These are phyloP conservation scores for Helogale parvula DNA, from an alignment of 2,113 vertebrate species.

Conservation along the genomic window DNA sequence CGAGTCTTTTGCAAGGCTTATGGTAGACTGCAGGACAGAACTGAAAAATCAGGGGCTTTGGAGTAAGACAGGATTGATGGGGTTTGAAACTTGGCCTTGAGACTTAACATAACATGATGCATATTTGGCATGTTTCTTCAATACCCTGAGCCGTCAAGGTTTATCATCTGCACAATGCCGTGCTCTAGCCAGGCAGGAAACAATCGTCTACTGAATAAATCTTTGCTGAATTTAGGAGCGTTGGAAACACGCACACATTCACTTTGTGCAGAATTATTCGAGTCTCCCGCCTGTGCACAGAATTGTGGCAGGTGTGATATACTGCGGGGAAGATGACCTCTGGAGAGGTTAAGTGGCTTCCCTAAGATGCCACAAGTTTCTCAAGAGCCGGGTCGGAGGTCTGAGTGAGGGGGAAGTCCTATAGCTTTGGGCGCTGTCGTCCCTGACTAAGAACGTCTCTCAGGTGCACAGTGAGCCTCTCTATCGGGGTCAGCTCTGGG, in stretches of 20 bases:
- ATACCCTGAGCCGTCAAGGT: neutral
- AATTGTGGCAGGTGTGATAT: neutral
- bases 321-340: neutral
- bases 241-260: neutral
- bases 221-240: neutral
- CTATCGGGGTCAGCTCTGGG: accelerated
- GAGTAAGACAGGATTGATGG: neutral
- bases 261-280: neutral
- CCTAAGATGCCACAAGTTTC: neutral
- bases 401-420: neutral
- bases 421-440: neutral
- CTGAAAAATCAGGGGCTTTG: neutral
- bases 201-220: neutral
- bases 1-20: neutral
- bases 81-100: neutral
- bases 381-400: neutral
- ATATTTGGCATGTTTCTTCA: neutral
- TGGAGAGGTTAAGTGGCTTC: neutral
- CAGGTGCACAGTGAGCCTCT: neutral
- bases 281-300: neutral
- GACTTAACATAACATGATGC: neutral
- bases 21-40: neutral
- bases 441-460: accelerated
- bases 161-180: neutral
- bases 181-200: neutral